Evolutionary conservation across 2,113 vertebrate genomes (phyloP).

Genomic region (Microtus richardsoni): DNA sequence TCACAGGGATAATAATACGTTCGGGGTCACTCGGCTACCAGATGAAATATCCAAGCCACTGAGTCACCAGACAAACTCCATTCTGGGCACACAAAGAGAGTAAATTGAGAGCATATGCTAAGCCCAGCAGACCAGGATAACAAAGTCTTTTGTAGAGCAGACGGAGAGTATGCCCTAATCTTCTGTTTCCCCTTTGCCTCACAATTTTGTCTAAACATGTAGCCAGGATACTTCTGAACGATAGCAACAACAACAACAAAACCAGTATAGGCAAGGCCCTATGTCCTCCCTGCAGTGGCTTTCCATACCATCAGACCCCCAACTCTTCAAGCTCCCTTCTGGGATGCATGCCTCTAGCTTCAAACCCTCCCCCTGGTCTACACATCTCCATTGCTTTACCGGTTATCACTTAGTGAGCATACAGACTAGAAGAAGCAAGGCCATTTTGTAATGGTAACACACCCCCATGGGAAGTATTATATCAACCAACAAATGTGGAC

Average conservation of each 20-base stretch:
- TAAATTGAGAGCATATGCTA: fast-evolving
- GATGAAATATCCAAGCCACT: neutral
- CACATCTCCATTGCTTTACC: neutral
- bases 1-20: neutral
- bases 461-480: fast-evolving
- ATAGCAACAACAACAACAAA: neutral
- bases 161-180: fast-evolving
- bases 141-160: neutral
- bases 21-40: neutral
- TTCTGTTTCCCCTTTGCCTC: too few relatives aligned
- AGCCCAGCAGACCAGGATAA: fast-evolving
- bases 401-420: too few relatives aligned
- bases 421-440: neutral
- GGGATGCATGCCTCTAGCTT: neutral
- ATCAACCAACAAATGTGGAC: too few relatives aligned
- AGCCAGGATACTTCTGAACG: neutral
- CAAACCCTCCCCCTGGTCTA: neutral
- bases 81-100: neutral
- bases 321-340: fast-evolving
- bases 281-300: fast-evolving
- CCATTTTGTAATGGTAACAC: fast-evolving
- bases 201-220: neutral
- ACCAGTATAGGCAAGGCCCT: fast-evolving
- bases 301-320: fast-evolving
- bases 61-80: neutral